These are phyloP conservation scores for Apeira syringaria DNA, from an alignment of 2,888 invertebrate species.

Conservation along the genomic window DNA sequence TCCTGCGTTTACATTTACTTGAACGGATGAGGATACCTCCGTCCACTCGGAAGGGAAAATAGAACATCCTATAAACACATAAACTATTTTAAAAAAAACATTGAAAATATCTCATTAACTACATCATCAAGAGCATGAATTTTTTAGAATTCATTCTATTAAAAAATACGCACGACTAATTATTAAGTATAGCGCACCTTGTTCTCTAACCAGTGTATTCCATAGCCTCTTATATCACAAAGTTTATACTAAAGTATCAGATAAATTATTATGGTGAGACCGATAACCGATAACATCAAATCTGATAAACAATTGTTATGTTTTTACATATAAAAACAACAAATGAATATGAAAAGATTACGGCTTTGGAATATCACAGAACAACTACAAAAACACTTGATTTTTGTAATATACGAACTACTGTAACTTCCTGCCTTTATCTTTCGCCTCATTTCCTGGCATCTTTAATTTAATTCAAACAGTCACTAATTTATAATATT, in stretches of 20 bases:
- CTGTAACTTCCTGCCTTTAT: conserved; percentile 2
- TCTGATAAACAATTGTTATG: no score
- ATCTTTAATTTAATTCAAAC: conserved; percentile 18
- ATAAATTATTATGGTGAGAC: conserved; percentile 9
- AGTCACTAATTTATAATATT: conserved; percentile 35
- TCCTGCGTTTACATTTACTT: conserved; percentile 8
- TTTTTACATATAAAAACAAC: no score
- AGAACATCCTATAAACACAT: conserved; percentile 7
- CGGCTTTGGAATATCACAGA: conserved; percentile 18
- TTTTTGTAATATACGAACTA: conserved; percentile 9
- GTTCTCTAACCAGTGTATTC: conserved; percentile 10
- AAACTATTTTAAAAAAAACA: conserved; percentile 9
- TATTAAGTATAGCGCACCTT: conserved; percentile 12
- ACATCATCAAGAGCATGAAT: conserved; percentile 16
- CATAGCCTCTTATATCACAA: conserved; percentile 4
- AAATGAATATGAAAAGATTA: not conserved
- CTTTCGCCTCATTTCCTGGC: conserved; percentile 13
- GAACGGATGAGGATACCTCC: no score
- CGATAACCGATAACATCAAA: conserved; percentile 1
- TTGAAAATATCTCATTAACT: conserved; percentile 3
- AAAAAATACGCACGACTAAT: conserved; percentile 13
- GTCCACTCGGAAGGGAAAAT: conserved; percentile 5
- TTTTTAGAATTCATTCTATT: not conserved
- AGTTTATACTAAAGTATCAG: not conserved
- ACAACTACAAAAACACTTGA: not conserved